These are phyloP conservation scores for Meandrina meandrites DNA, from an alignment of 92 coral and sea anemone species.

Conservation along the genomic window DNA sequence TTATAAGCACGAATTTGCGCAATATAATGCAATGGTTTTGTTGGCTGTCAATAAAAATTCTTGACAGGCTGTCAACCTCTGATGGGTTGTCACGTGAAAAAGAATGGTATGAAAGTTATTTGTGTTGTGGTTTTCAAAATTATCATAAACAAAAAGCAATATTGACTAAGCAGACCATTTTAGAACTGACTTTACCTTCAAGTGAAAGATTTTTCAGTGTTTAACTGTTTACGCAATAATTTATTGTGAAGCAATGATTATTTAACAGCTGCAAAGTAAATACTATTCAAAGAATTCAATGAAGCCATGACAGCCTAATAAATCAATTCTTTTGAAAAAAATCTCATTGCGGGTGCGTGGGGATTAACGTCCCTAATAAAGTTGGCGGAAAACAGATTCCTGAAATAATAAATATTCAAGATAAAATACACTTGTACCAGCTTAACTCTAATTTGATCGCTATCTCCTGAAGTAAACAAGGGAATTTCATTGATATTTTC, in stretches of 20 bases:
- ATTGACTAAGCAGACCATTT: background rate
- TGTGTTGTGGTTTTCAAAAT: constrained; percentile 6
- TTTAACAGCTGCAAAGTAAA: background rate
- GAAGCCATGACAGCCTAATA: background rate
- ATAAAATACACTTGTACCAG: background rate
- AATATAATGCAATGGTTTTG: background rate
- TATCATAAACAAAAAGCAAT: background rate
- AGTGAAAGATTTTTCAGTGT: background rate
- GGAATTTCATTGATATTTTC: constrained; percentile 5
- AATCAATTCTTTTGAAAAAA: background rate
- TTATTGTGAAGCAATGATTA: background rate
- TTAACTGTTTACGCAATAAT: background rate
- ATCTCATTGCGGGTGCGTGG: background rate
- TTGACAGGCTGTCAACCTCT: background rate
- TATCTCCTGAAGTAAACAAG: constrained; percentile 2
- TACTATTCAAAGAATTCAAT: constrained; percentile 11
- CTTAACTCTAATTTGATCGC: background rate
- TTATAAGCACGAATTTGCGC: too few species aligned
- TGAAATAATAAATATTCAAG: background rate
- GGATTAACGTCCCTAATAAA: background rate
- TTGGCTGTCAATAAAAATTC: background rate
- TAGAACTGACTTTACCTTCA: background rate
- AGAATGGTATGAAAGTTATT: background rate
- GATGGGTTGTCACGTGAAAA: background rate
- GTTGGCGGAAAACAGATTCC: background rate